Conservation (phyloP, 2,113 vertebrate species). For the Heterotilapia buettikoferi region DNA sequence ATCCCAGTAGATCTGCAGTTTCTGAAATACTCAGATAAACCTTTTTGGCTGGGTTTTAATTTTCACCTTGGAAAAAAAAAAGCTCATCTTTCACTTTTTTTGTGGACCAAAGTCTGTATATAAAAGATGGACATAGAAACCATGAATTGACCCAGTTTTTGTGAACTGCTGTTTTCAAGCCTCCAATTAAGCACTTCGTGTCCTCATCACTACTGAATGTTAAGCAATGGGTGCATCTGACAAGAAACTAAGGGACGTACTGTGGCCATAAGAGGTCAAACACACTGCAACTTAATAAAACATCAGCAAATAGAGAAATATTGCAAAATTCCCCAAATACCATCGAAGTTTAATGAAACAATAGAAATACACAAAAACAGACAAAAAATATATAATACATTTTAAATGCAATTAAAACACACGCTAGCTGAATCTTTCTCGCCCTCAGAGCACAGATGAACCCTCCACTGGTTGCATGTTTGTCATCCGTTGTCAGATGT, state of each 20-base stretch:
- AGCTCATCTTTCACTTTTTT: not conserved
- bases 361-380: not conserved
- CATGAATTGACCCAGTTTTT: not conserved
- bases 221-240: not conserved
- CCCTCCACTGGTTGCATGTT: not conserved
- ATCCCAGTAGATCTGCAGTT: not conserved
- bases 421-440: not conserved
- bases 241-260: not conserved
- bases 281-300: not conserved
- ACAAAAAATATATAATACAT: not conserved
- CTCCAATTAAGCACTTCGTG: not conserved
- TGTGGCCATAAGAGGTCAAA: not conserved
- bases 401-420: not conserved
- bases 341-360: not conserved
- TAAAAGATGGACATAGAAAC: not conserved
- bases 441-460: not conserved
- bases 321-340: not conserved
- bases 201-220: not conserved
- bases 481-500: not conserved
- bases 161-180: not conserved
- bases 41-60: not conserved
- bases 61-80: not conserved
- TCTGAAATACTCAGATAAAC: not conserved
- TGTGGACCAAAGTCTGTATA: not conserved
- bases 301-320: not conserved